Evolutionary conservation across 2,113 vertebrate species (phyloP).

Genomic region (Brevimyrus niger): DNA sequence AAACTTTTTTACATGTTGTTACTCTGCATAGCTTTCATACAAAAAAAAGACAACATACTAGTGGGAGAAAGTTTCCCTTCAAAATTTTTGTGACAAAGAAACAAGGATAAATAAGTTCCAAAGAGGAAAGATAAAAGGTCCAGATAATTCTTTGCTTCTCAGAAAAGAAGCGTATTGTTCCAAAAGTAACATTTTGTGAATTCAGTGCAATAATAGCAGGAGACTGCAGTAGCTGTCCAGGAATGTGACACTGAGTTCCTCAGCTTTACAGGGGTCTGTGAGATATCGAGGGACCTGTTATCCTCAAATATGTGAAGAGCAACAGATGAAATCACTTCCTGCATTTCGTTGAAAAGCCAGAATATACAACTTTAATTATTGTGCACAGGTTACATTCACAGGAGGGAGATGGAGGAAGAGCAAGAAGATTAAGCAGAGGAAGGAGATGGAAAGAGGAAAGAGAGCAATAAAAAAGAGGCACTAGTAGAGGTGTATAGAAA

Average conservation of each 20-base stretch:
- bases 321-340: neutral
- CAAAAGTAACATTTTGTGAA: neutral
- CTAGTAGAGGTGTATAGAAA: no score
- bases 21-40: neutral
- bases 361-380: neutral
- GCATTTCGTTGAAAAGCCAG: neutral
- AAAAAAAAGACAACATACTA: neutral
- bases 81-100: neutral
- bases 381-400: neutral
- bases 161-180: neutral
- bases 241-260: neutral
- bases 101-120: neutral
- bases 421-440: no score
- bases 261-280: neutral
- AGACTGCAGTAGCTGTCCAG: neutral
- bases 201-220: neutral
- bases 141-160: neutral
- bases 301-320: neutral
- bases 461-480: no score
- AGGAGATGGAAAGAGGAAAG: no score
- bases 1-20: neutral
- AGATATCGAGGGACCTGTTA: neutral
- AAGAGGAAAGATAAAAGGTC: neutral
- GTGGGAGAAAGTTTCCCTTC: neutral
- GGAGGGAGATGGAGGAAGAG: neutral